These are phyloP conservation scores for Scophthalmus maximus DNA, from an alignment of 2,113 vertebrate genomes.

Conservation along the genomic window DNA sequence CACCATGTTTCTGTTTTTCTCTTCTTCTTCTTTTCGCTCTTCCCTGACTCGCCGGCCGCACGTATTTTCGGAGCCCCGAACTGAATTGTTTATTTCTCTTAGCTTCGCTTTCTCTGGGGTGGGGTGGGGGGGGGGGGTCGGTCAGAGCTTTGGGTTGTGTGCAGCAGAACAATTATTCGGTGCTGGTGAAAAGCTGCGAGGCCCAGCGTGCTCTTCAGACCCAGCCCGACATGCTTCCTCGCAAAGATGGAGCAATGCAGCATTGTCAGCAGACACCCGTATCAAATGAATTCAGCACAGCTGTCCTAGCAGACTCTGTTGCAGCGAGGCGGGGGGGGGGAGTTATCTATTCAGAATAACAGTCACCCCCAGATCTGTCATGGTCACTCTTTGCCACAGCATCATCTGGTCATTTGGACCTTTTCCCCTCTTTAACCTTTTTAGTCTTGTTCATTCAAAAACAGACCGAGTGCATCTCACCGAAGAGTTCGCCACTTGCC, in stretches of 20 bases:
- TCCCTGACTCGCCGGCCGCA: no score
- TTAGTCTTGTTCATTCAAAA: conserved; percentile 47
- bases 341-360: conserved; percentile 74
- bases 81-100: conserved; percentile 34
- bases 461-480: conserved; percentile 23
- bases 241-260: conserved; percentile 73
- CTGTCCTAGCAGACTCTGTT: conserved; percentile 75
- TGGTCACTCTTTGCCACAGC: conserved; percentile 57
- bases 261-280: conserved; percentile 79
- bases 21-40: no score
- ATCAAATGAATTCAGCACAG: conserved; percentile 83
- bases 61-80: neutral
- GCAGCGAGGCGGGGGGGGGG: conserved; percentile 38
- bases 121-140: no score
- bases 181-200: conserved; percentile 42
- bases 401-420: conserved; percentile 63
- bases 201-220: conserved; percentile 61
- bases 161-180: conserved; percentile 45
- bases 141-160: conserved; percentile 47
- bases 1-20: neutral
- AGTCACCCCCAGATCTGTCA: conserved; percentile 59
- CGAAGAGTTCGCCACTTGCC: conserved; percentile 42
- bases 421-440: conserved; percentile 50
- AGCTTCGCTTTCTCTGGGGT: neutral
- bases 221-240: conserved; percentile 67